Evolutionary conservation across 2,797 vertebrate genomes (phyloP).

Genomic region (Tragelaphus eurycerus): DNA sequence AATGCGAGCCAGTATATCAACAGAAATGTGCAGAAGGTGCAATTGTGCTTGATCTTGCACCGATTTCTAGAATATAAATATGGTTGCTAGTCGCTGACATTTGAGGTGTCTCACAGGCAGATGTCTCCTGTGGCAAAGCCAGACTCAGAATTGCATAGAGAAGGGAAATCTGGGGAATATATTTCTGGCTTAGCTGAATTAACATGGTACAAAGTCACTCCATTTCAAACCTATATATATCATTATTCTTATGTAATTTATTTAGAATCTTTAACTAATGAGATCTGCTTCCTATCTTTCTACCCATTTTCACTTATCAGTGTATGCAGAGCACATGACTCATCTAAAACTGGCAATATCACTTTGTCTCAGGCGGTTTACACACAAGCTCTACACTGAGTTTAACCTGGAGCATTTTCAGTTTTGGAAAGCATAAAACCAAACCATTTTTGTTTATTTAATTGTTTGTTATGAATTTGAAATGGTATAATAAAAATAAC

Average conservation of each 20-base stretch:
- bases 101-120: background rate
- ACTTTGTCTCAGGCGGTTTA: background rate
- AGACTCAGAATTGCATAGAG: background rate
- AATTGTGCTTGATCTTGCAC: background rate
- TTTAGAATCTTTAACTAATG: background rate
- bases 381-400: background rate
- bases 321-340: background rate
- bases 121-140: background rate
- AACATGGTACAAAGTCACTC: background rate
- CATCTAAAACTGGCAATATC: background rate
- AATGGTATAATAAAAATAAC: background rate
- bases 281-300: background rate
- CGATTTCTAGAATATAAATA: background rate
- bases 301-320: background rate
- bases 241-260: background rate
- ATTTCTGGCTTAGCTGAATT: conserved; percentile 21
- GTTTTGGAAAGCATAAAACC: background rate
- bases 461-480: conserved; percentile 13
- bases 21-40: background rate
- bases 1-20: background rate
- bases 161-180: background rate
- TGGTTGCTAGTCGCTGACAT: background rate
- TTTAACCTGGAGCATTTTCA: background rate
- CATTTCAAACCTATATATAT: background rate
- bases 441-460: conserved; percentile 22